phyloP scores from a whole-genome alignment of 2,797 vertebrate species.

The Taenioides sp. region DNA sequence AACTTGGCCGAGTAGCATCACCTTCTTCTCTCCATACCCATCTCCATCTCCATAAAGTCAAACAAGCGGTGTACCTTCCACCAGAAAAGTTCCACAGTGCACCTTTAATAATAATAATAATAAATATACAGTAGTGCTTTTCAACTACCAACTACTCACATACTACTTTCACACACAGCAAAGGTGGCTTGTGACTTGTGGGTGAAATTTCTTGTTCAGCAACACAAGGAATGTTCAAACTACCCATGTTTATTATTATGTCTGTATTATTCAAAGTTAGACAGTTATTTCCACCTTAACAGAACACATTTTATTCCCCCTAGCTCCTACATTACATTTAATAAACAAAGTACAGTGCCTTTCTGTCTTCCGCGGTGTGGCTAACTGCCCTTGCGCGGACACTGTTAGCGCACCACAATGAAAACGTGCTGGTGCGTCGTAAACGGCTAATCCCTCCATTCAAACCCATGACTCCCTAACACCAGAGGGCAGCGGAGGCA shows the following conservation, averaged over 20 bases:
- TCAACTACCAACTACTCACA: not conserved
- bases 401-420: not conserved
- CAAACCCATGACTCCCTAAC: conserved; percentile 18
- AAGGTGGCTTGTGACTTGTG: too few relatives aligned
- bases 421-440: conserved; percentile 1
- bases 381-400: not conserved
- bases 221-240: too few relatives aligned
- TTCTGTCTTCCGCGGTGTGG: not conserved
- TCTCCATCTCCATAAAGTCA: too few relatives aligned
- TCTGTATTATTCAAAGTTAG: not conserved
- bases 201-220: too few relatives aligned
- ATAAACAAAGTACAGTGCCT: conserved; percentile 2
- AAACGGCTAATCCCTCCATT: not conserved
- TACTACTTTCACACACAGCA: not conserved
- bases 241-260: too few relatives aligned
- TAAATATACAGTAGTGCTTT: too few relatives aligned
- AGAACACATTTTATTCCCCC: not conserved
- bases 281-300: not conserved
- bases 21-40: too few relatives aligned
- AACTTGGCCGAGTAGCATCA: too few relatives aligned
- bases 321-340: not conserved
- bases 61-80: too few relatives aligned
- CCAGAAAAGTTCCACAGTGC: too few relatives aligned
- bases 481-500: conserved; percentile 22
- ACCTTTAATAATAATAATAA: too few relatives aligned